Conservation (phyloP, 1,140 invertebrate species). For the Maniola jurtina region DNA sequence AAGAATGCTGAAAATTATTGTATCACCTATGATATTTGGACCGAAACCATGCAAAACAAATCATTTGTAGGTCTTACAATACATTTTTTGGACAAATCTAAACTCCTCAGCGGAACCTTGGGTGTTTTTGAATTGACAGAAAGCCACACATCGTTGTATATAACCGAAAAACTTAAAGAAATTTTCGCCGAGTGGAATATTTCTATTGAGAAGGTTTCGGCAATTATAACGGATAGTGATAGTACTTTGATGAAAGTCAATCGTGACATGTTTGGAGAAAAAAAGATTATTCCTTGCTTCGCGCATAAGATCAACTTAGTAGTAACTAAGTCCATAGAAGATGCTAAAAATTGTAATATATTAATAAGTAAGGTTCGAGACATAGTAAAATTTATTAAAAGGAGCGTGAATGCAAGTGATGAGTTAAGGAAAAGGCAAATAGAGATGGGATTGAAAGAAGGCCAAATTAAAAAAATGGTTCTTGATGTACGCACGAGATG, state of each 20-base stretch:
- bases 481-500: not conserved
- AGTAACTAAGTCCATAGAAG: too few species aligned
- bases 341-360: not conserved
- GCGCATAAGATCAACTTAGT: conserved; percentile 32
- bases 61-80: conserved; percentile 13
- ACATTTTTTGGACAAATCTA: conserved; percentile 16
- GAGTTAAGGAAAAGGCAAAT: conserved; percentile 16
- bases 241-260: conserved; percentile 24
- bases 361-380: conserved; percentile 24
- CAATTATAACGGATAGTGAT: conserved; percentile 15
- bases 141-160: too few species aligned
- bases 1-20: conserved; percentile 14
- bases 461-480: too few species aligned
- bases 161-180: too few species aligned
- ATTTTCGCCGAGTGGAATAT: too few species aligned
- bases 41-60: conserved; percentile 20
- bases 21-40: conserved; percentile 24
- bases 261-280: conserved; percentile 42
- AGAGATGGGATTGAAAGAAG: not conserved
- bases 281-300: conserved; percentile 31
- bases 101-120: too few species aligned
- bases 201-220: too few species aligned
- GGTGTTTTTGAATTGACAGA: too few species aligned
- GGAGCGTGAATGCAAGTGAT: conserved; percentile 20
- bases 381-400: conserved; percentile 26